Evolutionary conservation across 2,797 vertebrate species (phyloP).

Genomic region (Apodemus agrarius): DNA sequence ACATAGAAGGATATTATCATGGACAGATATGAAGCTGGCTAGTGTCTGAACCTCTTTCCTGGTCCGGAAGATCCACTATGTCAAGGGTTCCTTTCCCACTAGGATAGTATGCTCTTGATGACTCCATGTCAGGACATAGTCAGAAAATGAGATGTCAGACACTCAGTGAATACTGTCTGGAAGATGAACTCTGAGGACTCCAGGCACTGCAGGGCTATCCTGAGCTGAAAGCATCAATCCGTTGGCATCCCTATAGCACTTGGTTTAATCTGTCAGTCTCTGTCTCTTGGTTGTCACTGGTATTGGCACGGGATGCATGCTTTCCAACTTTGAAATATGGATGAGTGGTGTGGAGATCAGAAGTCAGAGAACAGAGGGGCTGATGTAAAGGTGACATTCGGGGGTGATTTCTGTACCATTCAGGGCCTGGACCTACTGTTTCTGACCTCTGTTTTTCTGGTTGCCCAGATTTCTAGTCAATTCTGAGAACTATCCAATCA

Average conservation of each 20-base stretch:
- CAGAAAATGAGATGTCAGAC: neutral
- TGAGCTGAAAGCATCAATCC: neutral
- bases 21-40: neutral
- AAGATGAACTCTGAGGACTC: neutral
- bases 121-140: neutral
- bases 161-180: neutral
- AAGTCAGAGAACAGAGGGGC: neutral
- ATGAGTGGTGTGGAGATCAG: neutral
- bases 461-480: slow-evolving; percentile 34
- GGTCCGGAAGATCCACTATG: neutral
- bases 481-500: slow-evolving; percentile 16
- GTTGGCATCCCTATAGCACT: neutral
- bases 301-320: neutral
- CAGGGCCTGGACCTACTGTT: neutral
- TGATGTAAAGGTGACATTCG: neutral
- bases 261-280: neutral
- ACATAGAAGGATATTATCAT: neutral
- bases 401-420: neutral
- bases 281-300: neutral
- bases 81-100: neutral
- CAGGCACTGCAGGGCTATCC: neutral
- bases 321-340: neutral
- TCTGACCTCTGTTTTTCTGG: neutral
- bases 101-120: neutral
- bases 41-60: neutral